Percentiles rank a stretch among this genome's conserved stretches.
These are phyloP conservation scores for Mesorhabditis belari DNA, from an alignment of 2,888 invertebrate species.

Conservation along the genomic window DNA sequence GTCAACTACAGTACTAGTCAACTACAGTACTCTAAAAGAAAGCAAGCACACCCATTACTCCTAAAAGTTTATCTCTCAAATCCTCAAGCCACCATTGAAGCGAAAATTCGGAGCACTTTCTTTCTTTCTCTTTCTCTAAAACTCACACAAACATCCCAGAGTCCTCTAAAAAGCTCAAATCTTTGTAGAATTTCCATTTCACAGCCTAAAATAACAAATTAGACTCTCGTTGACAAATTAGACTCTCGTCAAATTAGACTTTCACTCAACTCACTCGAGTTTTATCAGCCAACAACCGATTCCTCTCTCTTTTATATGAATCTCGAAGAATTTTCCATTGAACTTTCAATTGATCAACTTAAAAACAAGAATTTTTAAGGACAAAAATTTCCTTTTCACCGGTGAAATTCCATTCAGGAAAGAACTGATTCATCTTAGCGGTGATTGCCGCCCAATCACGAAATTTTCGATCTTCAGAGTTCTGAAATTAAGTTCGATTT, in stretches of 20 bases:
- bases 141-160: not conserved
- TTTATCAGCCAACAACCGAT: not conserved
- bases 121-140: no score
- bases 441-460: not conserved
- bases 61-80: no score
- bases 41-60: no score
- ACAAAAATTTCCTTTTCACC: not conserved
- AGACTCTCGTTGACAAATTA: not conserved
- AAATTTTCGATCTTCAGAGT: not conserved
- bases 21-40: no score
- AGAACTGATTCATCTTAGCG: not conserved
- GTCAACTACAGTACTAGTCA: no score
- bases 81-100: no score
- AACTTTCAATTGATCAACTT: not conserved
- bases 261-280: not conserved
- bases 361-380: not conserved
- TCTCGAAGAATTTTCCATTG: not conserved
- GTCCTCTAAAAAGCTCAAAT: not conserved
- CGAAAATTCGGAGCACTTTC: no score
- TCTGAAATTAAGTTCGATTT: not conserved
- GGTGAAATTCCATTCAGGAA: not conserved
- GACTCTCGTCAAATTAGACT: no score
- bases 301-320: not conserved
- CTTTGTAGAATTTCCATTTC: not conserved
- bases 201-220: not conserved